Evolutionary conservation across 2,888 invertebrate species (phyloP), one percentile per base, ranked within the genome.

Genomic region (Drosophila macrospina): DNA sequence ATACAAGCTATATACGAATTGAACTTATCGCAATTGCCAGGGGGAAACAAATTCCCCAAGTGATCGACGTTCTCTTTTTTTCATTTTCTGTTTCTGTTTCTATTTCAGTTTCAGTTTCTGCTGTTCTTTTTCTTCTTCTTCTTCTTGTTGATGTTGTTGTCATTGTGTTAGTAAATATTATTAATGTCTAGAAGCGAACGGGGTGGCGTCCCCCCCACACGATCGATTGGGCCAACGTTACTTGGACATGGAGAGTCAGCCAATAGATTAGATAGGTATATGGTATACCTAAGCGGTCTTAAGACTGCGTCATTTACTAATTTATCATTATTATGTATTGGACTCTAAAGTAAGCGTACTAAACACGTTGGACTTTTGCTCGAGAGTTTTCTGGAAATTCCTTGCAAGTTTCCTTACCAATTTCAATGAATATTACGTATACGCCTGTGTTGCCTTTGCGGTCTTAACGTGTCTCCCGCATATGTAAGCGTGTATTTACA

Each of bases 271-370:
- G 75, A 75, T 75, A 77, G 59, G 77, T 37, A 42, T 52, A 52
- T 52, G 44, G 32, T 13, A 37, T n/a, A 48, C 52, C 48, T 60
- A 67, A 75, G 39, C 59, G 44, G 24, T 55, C 62, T 74, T 37
- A 81, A 60, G 69, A 85, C 82, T 88, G 87, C 87, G 87, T 82
- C 85, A 88, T 81, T 80, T 77, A 82, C 83, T 64, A 80, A 80
- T 77, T 73, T 86, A 78, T 88, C 83, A 74, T 47, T 64, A 71
- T 84, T 72, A 76, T 86, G 67, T 54, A 3, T 16, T 5, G 10
- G 32, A 16, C n/a, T 20, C 44, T 44, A 41, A 26, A 54, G 34
- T 47, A 44, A 26, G 55, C 56, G 15, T 59, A 60, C 63, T 72
- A 72, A 74, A 20, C 20, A 20, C 20, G 55, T 51, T 52, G 28